These are phyloP conservation scores for Apostichopus japonicus DNA, from an alignment of 35 echinoderm and acorn worm genomes.

Conservation along the genomic window DNA sequence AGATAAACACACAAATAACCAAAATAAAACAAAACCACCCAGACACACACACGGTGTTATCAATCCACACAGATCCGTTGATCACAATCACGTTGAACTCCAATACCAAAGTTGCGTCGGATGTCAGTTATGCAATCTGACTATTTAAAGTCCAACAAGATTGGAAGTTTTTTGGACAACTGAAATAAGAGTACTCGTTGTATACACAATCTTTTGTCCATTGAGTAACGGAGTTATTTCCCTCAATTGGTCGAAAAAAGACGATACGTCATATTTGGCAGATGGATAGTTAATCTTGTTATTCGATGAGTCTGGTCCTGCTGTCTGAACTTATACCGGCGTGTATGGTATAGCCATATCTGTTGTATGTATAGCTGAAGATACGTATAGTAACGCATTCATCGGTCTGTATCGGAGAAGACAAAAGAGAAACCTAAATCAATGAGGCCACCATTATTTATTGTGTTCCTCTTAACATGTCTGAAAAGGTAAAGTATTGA, in stretches of 20 bases:
- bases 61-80: not conserved
- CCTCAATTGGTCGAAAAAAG: not conserved
- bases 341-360: not conserved
- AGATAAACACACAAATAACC: not conserved
- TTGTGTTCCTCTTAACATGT: conserved; percentile 1
- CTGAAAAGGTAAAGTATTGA: conserved; percentile 24
- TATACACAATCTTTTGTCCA: conserved; percentile 17
- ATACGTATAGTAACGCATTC: not conserved
- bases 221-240: not conserved
- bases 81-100: not conserved
- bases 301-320: too few species aligned
- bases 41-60: not conserved
- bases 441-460: conserved; percentile 48
- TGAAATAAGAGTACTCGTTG: conserved; percentile 6
- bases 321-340: too few species aligned
- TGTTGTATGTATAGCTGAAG: not conserved
- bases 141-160: conserved; percentile 23
- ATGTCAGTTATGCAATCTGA: conserved; percentile 17
- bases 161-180: not conserved
- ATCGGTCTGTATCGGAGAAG: not conserved
- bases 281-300: too few species aligned
- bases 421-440: not conserved
- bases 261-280: not conserved
- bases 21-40: not conserved
- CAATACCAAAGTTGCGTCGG: not conserved